Percentiles rank a stretch among this genome's conserved stretches.
Conservation (phyloP, 2,113 vertebrate species). For the Rostratula benghalensis region DNA sequence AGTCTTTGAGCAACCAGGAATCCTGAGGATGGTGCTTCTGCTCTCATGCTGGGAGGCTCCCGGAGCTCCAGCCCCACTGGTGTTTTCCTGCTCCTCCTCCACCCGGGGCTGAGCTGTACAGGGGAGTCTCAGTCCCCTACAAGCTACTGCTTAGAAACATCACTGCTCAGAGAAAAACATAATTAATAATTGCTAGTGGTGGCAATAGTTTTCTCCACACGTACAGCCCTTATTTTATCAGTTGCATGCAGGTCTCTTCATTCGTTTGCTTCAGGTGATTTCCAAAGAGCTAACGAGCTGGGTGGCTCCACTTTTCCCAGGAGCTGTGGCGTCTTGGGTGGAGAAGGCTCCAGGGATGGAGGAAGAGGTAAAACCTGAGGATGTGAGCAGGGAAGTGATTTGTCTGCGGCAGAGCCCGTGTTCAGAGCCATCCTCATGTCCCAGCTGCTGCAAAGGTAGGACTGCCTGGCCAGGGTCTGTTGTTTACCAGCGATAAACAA, state of each 20-base stretch:
- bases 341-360: neutral
- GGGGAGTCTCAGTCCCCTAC: neutral
- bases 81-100: neutral
- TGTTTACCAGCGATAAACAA: neutral
- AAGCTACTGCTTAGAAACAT: neutral
- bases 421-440: rapidly evolving
- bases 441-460: neutral
- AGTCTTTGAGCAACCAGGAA: neutral
- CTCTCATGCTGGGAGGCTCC: neutral
- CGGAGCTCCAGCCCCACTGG: neutral
- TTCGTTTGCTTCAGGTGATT: neutral
- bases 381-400: no score
- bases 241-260: neutral
- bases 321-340: no score
- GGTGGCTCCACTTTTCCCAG: neutral
- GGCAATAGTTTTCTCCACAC: neutral
- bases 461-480: neutral
- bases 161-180: neutral
- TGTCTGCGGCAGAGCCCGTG: neutral
- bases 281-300: neutral
- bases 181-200: neutral
- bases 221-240: neutral
- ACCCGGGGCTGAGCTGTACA: neutral
- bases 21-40: neutral
- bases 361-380: neutral